These are phyloP conservation scores for Meloe dianella DNA, from an alignment of 2,888 invertebrate genomes.

Conservation along the genomic window DNA sequence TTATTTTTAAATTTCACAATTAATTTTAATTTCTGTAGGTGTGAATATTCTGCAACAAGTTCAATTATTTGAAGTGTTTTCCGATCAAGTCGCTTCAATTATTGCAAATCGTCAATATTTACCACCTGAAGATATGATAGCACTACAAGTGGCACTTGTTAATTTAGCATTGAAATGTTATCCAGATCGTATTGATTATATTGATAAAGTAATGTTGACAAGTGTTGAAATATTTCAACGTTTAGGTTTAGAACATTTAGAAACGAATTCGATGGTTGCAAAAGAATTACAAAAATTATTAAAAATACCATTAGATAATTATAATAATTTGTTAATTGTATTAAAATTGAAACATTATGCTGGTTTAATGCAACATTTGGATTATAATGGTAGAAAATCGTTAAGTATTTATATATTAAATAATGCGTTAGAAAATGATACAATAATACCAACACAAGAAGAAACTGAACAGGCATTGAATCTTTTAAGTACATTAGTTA, in stretches of 20 bases:
- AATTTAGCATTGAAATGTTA: slow-evolving; percentile 97
- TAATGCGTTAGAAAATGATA: slow-evolving; percentile 90
- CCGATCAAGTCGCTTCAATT: slow-evolving; percentile 94
- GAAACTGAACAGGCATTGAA: slow-evolving; percentile 68
- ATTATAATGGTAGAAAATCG: slow-evolving; percentile 84
- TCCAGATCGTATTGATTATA: slow-evolving; percentile 91
- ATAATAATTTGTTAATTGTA: slow-evolving; percentile 88
- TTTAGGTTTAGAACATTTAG: slow-evolving; percentile 80
- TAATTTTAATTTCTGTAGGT: slow-evolving; percentile 31
- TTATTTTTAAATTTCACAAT: background rate
- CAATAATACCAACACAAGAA: slow-evolving; percentile 84
- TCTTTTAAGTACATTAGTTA: slow-evolving; percentile 84
- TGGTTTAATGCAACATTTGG: slow-evolving; percentile 80
- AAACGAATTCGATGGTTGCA: slow-evolving; percentile 83
- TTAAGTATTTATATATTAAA: slow-evolving; percentile 88
- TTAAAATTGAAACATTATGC: slow-evolving; percentile 87
- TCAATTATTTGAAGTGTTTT: slow-evolving; percentile 97
- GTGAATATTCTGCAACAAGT: slow-evolving; percentile 68
- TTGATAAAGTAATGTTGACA: slow-evolving; percentile 91
- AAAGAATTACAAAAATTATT: slow-evolving; percentile 92
- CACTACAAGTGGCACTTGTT: slow-evolving; percentile 92
- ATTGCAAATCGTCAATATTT: slow-evolving; percentile 93
- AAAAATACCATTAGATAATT: slow-evolving; percentile 93
- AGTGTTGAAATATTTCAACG: slow-evolving; percentile 87
- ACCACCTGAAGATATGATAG: slow-evolving; percentile 94